A percentile compares a stretch with the other conserved stretches of the same genome.
Conservation (phyloP, 2,113 vertebrate species). For the Pseudonaja textilis region DNA sequence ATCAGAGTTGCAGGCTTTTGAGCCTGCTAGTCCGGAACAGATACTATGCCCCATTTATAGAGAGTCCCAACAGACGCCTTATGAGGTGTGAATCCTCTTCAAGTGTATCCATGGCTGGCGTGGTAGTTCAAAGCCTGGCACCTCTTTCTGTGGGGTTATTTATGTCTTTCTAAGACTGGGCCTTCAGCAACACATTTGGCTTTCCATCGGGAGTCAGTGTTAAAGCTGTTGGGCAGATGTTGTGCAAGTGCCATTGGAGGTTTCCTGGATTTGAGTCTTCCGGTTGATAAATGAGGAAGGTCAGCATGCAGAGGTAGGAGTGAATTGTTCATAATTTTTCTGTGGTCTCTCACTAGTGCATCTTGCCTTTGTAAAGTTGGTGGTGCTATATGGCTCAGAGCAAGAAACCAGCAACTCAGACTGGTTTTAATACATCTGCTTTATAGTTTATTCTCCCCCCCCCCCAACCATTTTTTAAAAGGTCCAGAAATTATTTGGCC, state of each 20-base stretch:
- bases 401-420: background rate
- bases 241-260: background rate
- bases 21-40: no score
- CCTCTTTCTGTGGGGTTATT: background rate
- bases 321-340: background rate
- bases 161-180: background rate
- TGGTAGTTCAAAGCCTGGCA: background rate
- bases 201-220: background rate
- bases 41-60: background rate
- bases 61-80: background rate
- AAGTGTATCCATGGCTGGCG: background rate
- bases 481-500: background rate
- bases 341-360: background rate
- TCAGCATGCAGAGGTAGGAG: no score
- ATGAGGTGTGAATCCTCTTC: background rate
- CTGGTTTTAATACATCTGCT: background rate
- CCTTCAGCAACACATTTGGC: background rate
- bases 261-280: background rate
- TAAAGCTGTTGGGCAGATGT: background rate
- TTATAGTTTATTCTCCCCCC: background rate
- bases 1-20: no score
- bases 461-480: background rate
- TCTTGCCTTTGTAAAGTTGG: background rate
- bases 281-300: no score
- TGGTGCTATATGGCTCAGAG: background rate